Evolutionary conservation across 2,113 vertebrate genomes (phyloP).

Genomic region (Chauna torquata): DNA sequence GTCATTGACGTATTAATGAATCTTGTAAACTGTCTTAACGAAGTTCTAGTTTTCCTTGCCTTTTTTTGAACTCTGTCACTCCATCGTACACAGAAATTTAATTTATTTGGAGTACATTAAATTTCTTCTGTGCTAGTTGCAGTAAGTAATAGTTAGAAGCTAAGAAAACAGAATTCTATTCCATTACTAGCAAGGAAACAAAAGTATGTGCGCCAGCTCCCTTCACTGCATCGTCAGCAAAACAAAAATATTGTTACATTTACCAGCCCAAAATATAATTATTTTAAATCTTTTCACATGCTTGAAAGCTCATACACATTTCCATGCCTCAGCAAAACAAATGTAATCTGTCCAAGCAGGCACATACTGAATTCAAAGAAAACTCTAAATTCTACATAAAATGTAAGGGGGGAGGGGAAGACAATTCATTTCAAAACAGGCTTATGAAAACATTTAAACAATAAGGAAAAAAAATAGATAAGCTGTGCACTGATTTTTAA

Average conservation of each 20-base stretch:
- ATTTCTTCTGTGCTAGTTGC: slow-evolving; percentile 46
- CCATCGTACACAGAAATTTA: slow-evolving; percentile 56
- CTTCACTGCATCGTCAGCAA: slow-evolving; percentile 51
- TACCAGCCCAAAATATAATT: slow-evolving; percentile 51
- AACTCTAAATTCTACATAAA: slow-evolving; percentile 6
- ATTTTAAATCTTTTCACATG: slow-evolving; percentile 56
- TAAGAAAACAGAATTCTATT: slow-evolving; percentile 65
- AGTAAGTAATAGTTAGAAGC: slow-evolving; percentile 66
- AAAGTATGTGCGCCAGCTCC: slow-evolving; percentile 17
- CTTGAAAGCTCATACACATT: background rate
- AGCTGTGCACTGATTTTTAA: slow-evolving; percentile 72
- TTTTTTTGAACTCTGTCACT: slow-evolving; percentile 64
- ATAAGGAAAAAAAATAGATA: slow-evolving; percentile 59
- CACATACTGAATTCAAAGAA: background rate
- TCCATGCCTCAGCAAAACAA: slow-evolving; percentile 14
- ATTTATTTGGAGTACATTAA: slow-evolving; percentile 66
- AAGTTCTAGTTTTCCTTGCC: slow-evolving; percentile 64
- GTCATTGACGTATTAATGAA: slow-evolving; percentile 57
- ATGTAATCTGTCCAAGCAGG: background rate
- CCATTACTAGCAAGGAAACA: slow-evolving; percentile 19
- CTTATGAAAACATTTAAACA: slow-evolving; percentile 65
- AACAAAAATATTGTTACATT: slow-evolving; percentile 39
- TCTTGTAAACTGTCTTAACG: slow-evolving; percentile 60
- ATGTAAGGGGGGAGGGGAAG: slow-evolving; percentile 16
- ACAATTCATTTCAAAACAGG: slow-evolving; percentile 45